These are phyloP conservation scores for Chlorops oryzae DNA, from an alignment of 1,140 invertebrate genomes.

Conservation along the genomic window DNA sequence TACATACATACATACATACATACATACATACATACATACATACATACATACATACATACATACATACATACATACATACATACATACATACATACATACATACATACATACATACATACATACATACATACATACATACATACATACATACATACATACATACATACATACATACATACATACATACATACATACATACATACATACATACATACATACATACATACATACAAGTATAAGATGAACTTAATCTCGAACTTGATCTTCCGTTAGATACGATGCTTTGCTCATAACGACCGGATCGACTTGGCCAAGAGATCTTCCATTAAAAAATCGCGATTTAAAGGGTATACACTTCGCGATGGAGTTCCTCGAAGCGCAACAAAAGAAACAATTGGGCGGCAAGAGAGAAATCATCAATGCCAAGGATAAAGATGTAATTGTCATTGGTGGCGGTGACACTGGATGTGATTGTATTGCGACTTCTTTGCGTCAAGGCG, in stretches of 20 bases:
- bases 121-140: too few species aligned
- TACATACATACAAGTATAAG: fast-evolving
- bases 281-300: slow-evolving; percentile 87
- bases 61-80: too few species aligned
- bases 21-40: too few species aligned
- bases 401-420: slow-evolving; percentile 54
- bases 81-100: too few species aligned
- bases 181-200: too few species aligned
- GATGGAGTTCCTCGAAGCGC: slow-evolving; percentile 94
- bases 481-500: slow-evolving; percentile 92
- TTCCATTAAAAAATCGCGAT: slow-evolving; percentile 76
- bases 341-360: slow-evolving; percentile 89
- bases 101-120: too few species aligned
- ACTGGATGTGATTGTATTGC: slow-evolving; percentile 99
- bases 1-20: too few species aligned
- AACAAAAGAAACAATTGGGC: slow-evolving; percentile 93
- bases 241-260: neutral
- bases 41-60: too few species aligned
- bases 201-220: too few species aligned
- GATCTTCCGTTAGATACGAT: slow-evolving; percentile 65
- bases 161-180: neutral
- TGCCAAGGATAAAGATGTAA: slow-evolving; percentile 91
- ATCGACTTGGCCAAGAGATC: slow-evolving; percentile 93
- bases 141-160: too few species aligned
- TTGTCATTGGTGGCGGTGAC: slow-evolving; percentile 97